Evolutionary conservation across 2,888 invertebrate genomes (phyloP), one percentile per base, ranked within the genome.

Genomic region (Taphrorychus bicolor): DNA sequence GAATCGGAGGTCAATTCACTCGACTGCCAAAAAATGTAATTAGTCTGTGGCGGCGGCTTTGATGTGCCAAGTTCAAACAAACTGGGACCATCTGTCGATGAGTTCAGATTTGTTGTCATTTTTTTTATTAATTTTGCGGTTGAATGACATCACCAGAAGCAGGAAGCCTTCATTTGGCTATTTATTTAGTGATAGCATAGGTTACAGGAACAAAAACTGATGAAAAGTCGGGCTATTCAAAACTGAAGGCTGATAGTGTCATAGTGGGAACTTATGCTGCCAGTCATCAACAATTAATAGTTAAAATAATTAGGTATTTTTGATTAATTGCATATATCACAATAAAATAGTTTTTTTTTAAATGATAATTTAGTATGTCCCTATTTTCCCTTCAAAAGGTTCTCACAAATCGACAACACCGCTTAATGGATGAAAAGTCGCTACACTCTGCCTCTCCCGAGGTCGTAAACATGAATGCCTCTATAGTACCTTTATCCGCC

Each of bases 391-490:
- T 3, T 32, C 32, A 32, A 9, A 23, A 7, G 7, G 24, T 32
- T 3, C 2, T 45, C 5, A 45, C 45, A 51, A 18, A 18, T 18
- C 21, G 63, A 21, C 63, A 63, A 63, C 63, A 24, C 7, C 17
- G 63, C 51, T 42, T 32, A 58, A 49, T 63, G 57, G 45, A 16
- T 17, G n/a, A 32, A 32, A 45, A 7, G 14, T 16, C 45, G 45
- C 14, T 14, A 40, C 57, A 40, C 58, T 58, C 19, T 49, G 63
- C 63, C 51, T 17, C 51, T 42, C 52, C 65, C n/a, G n/a, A n/a
- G 65, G 65, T 59, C 65, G 53, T 65, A 65, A 65, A 65, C 65
- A 65, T 52, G 65, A 58, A 65, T 53, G 65, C 59, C 22, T 53
- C 53, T 59, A 65, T 65, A 65, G 65, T 53, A 59, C 65, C 53